phyloP scores from a whole-genome alignment of 2,113 vertebrate genomes.

The Ameiurus melas region DNA sequence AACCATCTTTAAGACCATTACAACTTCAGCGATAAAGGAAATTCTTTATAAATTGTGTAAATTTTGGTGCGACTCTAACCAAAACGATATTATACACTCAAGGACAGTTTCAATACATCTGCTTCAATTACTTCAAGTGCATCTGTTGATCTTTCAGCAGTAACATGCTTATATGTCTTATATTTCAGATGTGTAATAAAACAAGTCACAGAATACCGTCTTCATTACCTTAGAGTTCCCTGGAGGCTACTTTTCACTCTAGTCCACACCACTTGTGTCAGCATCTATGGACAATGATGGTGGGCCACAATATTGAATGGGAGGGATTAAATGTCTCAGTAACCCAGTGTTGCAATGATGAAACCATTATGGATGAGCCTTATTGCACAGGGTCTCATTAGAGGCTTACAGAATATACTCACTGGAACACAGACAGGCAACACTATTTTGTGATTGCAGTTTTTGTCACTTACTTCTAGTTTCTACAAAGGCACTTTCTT shows the following conservation, averaged over 20 bases:
- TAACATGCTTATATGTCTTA: not conserved
- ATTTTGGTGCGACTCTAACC: not conserved
- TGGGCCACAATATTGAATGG: not conserved
- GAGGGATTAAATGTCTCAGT: not conserved
- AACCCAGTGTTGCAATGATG: not conserved
- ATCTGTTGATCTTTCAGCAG: conserved; percentile 2
- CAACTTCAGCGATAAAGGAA: not conserved
- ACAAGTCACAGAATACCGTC: not conserved
- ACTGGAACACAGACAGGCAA: not conserved
- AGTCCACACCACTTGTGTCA: conserved; percentile 3
- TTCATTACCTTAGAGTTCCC: not conserved
- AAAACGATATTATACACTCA: not conserved
- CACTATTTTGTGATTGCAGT: not conserved
- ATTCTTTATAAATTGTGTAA: not conserved
- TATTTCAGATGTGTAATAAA: not conserved
- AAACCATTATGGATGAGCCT: not conserved
- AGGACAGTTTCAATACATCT: not conserved
- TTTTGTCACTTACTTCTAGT: not conserved
- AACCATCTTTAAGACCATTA: not conserved
- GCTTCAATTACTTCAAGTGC: not conserved
- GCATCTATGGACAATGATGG: conserved; percentile 1
- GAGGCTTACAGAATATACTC: not conserved
- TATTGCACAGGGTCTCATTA: not conserved
- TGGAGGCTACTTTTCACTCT: not conserved
- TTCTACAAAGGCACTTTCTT: not conserved